Base-by-base conservation (phyloP, 1,140 invertebrate genomes). In the Calephelis nemesis region DNA sequence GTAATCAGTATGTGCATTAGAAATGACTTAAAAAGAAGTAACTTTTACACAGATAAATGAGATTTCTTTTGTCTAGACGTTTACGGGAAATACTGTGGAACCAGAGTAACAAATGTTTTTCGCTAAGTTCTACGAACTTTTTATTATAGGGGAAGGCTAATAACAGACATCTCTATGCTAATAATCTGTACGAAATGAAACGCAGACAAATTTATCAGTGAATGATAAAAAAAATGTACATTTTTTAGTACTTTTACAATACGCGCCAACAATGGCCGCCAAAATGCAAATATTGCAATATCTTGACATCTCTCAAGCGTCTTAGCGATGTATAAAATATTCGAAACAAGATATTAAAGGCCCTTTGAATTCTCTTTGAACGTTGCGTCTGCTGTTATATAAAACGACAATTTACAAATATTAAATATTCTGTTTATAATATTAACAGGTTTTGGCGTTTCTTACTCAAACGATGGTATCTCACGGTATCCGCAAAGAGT, bases 201-300 rank as follows among this genome's bases (percentile, higher is more conserved):
- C 8, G 30, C 63, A 71, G 48, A 62, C 50, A 47, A 63, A 64
- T 69, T 62, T 63, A 68, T 73, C 50, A 39, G 63, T 47, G 30
- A 67, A 60, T 63, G 64, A 69, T 73, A 68, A 72, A 75, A n/a
- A 74, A 71, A 75, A 63, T 62, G 67, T 67, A 40, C 50, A 42
- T 15, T 60, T 63, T 40, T 65, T 60, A 49, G 75, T 73, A 72
- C 68, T 72, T 72, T 48, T 10, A 62, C 52, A 15, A 62, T 42
- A 58, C 67, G 67, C 48, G 80, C 75, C 78, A 80, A 69, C 60
- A 74, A 58, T 62, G 63, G 70, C 54, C 71, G 81, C 81, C 81
- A 82, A 82, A 79, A 81, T 82, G 78, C 77, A 81, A 82, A 82
- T 82, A 73, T 60, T 42, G 13, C 63, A 74, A 75, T 71, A 78